Percentiles rank a stretch among this genome's conserved stretches.
Conservation (phyloP, 2,797 vertebrate species). For the Triplophysa yarkandensis region DNA sequence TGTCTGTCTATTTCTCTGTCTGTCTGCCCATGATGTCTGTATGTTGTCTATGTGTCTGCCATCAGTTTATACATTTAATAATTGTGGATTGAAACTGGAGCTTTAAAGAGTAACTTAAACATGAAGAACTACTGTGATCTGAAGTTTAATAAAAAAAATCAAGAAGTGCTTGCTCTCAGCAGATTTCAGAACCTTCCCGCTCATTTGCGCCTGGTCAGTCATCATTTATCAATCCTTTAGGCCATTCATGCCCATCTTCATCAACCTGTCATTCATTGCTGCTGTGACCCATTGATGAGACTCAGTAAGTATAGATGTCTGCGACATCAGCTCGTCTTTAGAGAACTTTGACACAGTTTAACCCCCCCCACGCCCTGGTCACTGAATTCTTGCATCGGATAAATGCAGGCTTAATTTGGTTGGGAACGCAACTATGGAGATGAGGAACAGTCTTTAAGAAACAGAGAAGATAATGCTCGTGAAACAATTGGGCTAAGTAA, state of each 20-base stretch:
- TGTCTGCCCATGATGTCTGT: too few relatives aligned
- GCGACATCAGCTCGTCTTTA: constrained; percentile 43
- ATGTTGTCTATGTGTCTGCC: too few relatives aligned
- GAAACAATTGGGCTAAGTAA: constrained; percentile 57
- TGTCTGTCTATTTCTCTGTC: too few relatives aligned
- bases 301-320: constrained; percentile 35
- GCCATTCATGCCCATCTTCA: constrained; percentile 45
- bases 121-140: too few relatives aligned
- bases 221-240: constrained; percentile 41
- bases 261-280: constrained; percentile 49
- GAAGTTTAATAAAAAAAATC: too few relatives aligned
- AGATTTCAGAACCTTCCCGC: constrained; percentile 20
- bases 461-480: constrained; percentile 48
- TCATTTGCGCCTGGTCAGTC: constrained; percentile 23
- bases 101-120: too few relatives aligned
- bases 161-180: constrained; percentile 43
- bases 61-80: too few relatives aligned
- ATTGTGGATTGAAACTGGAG: too few relatives aligned
- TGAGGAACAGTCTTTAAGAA: constrained; percentile 49
- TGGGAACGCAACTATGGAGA: constrained; percentile 39
- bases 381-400: constrained; percentile 34
- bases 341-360: constrained; percentile 51
- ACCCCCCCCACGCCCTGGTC: constrained; percentile 38
- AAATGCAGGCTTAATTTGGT: constrained; percentile 2
- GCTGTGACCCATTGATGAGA: constrained; percentile 32